phyloP scores from a whole-genome alignment of 2,113 vertebrate genomes.

The Murina feae region DNA sequence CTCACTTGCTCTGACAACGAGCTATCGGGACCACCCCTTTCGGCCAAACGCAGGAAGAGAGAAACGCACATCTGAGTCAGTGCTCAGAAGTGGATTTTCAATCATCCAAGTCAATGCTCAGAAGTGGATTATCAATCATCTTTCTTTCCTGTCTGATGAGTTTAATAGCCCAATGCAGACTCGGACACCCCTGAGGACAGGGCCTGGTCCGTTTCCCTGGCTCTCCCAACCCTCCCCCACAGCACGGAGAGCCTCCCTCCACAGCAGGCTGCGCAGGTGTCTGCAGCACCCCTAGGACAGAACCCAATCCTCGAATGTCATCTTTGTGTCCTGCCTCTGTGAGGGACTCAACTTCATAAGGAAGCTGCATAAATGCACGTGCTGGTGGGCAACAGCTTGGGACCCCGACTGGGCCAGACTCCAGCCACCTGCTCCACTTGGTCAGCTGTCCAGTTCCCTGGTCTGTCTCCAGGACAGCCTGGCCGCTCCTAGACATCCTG shows the following conservation, averaged over 20 bases:
- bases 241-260: neutral
- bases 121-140: neutral
- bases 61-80: neutral
- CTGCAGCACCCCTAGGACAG: neutral
- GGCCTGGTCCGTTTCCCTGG: neutral
- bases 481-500: neutral
- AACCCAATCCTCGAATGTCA: neutral
- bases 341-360: neutral
- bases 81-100: neutral
- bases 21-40: neutral
- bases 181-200: neutral
- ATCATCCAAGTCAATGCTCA: neutral
- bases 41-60: neutral
- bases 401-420: neutral
- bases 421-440: constrained; percentile 1
- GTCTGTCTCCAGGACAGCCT: neutral
- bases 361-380: neutral
- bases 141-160: neutral
- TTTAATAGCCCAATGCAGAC: neutral
- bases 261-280: neutral
- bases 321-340: neutral
- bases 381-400: neutral
- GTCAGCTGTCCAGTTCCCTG: neutral
- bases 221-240: neutral
- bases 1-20: neutral